Base-by-base conservation (phyloP, 2,888 invertebrate species). In the Trachelus stipa region DNA sequence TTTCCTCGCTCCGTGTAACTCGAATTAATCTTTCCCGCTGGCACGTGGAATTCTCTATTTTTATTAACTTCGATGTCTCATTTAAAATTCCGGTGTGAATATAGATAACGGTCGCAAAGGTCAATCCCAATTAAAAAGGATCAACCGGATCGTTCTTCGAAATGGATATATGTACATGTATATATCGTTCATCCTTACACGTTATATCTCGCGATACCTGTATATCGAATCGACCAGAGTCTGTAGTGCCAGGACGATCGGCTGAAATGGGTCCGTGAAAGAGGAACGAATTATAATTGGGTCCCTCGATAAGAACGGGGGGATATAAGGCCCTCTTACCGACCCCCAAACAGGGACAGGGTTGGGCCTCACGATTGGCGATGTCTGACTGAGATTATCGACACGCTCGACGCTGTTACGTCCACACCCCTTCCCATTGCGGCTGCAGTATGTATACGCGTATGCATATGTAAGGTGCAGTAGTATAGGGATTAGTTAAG, bases 381-480 rank as follows among this genome's bases (percentile, higher is more conserved):
- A 77, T 77, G 77, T 77, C 77, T 77, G 77, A 74, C 56, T 40
- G 77, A 77, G 77, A 77, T 77, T 77, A 77, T 77, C 77, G 77
- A 74, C 77, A 77, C 77, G 77, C 77, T 77, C 77, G 6, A 74
- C 77, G 75, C 77, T 74, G 73, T 74, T 74, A 74, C 77, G 77
- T 74, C 77, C 77, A 77, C 74, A 40, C 69, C 74, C 69, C 37
- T 77, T 75, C 75, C 37, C 75, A 69, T 33, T 11, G 30, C 69
- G 1, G 69, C 30, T 30, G 69, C 0, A 6, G 37, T 40, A 6
- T 6, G 40, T 15, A 40, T 15, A 1, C 6, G 6, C 40, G 40
- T 40, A 15, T 6, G 15, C 15, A 40, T 6, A 40, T 15, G 12
- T 15, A 40, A 15, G 40, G 4, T 1, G 15, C 40, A 15, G 15